phyloP scores from a whole-genome alignment of 1,140 invertebrate genomes.

The Heliothis virescens region DNA sequence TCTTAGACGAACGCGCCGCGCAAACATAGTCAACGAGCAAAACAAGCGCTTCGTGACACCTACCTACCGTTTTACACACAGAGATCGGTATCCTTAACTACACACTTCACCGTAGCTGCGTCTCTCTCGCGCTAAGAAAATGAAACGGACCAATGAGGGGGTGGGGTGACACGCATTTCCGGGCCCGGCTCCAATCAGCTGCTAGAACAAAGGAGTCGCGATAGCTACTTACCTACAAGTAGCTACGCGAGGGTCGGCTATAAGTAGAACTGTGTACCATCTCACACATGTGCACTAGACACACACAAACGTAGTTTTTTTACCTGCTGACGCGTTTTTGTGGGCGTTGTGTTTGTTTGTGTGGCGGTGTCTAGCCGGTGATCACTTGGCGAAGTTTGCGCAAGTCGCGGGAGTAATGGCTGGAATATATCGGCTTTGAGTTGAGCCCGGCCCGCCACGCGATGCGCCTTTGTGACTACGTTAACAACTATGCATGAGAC shows the following conservation, averaged over 20 bases:
- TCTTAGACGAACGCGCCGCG: slow-evolving; percentile 64
- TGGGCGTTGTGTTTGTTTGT: slow-evolving; percentile 69
- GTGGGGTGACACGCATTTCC: slow-evolving; percentile 86
- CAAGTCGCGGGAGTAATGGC: slow-evolving; percentile 66
- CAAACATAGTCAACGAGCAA: slow-evolving; percentile 69
- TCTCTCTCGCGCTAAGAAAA: slow-evolving; percentile 85
- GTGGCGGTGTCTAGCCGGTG: slow-evolving; percentile 63
- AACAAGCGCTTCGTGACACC: slow-evolving; percentile 74
- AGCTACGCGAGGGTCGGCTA: slow-evolving; percentile 78
- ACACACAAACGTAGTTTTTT: slow-evolving; percentile 72
- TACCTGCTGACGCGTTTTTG: slow-evolving; percentile 72
- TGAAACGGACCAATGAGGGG: slow-evolving; percentile 85
- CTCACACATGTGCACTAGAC: slow-evolving; percentile 70
- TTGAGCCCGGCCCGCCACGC: slow-evolving; percentile 55
- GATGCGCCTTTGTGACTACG: slow-evolving; percentile 57
- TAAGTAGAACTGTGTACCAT: slow-evolving; percentile 66
- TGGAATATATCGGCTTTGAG: slow-evolving; percentile 68
- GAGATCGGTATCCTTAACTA: slow-evolving; percentile 81
- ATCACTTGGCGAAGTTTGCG: slow-evolving; percentile 74
- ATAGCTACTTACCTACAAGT: slow-evolving; percentile 85
- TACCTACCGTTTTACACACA: slow-evolving; percentile 78
- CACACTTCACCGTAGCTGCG: slow-evolving; percentile 78
- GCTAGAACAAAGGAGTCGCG: slow-evolving; percentile 85
- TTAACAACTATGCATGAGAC: slow-evolving; percentile 56
- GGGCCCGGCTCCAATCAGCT: slow-evolving; percentile 85